Evolutionary conservation across 2,888 invertebrate species (phyloP).

Genomic region (Lithodes maja): DNA sequence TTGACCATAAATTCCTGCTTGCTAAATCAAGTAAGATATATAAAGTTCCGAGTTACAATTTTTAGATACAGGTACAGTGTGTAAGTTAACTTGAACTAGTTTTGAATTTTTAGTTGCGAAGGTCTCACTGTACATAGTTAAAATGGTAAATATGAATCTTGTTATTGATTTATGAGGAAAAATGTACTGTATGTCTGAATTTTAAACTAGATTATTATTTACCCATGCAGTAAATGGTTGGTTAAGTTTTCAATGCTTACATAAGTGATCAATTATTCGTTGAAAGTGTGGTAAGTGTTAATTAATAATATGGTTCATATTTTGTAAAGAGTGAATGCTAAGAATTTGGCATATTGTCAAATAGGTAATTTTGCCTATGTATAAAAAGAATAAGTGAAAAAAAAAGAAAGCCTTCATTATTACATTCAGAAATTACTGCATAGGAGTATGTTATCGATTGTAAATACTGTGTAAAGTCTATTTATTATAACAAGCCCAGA

Average conservation of each 20-base stretch:
- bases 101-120: background rate
- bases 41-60: no score
- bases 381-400: background rate
- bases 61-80: no score
- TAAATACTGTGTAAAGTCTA: background rate
- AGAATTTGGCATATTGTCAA: conserved; percentile 1
- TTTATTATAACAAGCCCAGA: no score
- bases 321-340: background rate
- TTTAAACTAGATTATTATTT: background rate
- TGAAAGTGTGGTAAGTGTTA: background rate
- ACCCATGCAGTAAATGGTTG: background rate
- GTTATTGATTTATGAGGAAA: background rate
- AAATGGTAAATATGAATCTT: background rate
- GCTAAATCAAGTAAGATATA: no score
- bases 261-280: background rate
- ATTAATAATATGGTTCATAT: background rate
- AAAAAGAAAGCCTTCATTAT: background rate
- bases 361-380: background rate
- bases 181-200: no score
- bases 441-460: background rate
- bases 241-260: background rate
- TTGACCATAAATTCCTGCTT: no score
- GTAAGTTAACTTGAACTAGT: no score
- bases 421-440: background rate
- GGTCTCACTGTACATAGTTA: background rate